phyloP scores from a whole-genome alignment of 2,888 invertebrate species.

The Cartodere bifasciata region DNA sequence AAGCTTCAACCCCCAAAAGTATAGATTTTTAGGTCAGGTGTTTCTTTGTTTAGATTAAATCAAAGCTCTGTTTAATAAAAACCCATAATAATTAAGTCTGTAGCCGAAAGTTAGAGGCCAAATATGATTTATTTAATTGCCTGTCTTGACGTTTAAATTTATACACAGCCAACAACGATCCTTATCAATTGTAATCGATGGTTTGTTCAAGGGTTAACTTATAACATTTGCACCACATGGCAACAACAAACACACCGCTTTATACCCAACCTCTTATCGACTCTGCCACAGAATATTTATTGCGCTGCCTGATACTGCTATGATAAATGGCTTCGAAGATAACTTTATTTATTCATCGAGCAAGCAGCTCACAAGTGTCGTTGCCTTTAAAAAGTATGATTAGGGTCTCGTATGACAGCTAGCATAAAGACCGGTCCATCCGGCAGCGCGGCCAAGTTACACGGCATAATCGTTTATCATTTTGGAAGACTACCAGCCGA shows the following conservation, averaged over 20 bases:
- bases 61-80: no score
- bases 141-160: neutral
- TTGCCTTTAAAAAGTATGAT: constrained; percentile 21
- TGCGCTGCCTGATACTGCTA: constrained; percentile 42
- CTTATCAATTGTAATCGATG: no score
- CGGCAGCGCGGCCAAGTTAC: no score
- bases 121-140: neutral
- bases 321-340: constrained; percentile 47
- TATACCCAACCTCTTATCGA: constrained; percentile 29
- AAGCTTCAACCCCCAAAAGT: no score
- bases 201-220: constrained; percentile 28
- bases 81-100: no score
- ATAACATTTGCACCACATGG: constrained; percentile 29
- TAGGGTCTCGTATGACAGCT: constrained; percentile 23
- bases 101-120: neutral
- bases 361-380: constrained; percentile 23
- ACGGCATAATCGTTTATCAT: constrained; percentile 13
- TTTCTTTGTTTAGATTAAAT: no score
- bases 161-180: no score
- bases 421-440: constrained; percentile 11
- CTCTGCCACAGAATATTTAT: constrained; percentile 34
- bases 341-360: constrained; percentile 48
- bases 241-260: constrained; percentile 23
- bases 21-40: no score
- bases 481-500: constrained; percentile 12